Evolutionary conservation across 2,113 vertebrate genomes (phyloP).

Genomic region (Neotragus pygmaeus): DNA sequence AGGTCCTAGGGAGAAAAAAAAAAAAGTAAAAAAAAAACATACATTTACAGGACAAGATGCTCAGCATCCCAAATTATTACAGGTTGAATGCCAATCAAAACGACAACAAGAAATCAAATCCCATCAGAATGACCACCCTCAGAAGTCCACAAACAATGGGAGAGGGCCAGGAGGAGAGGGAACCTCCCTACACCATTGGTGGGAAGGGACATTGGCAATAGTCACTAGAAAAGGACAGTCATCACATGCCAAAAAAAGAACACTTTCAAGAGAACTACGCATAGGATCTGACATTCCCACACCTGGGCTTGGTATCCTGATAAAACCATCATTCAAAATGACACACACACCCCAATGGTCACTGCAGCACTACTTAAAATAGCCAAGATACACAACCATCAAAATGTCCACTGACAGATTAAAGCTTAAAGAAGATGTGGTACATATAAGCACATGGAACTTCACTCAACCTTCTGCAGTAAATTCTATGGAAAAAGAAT

Average conservation of each 20-base stretch:
- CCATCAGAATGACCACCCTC: background rate
- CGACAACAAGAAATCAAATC: background rate
- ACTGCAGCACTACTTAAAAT: background rate
- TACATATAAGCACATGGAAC: background rate
- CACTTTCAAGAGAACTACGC: background rate
- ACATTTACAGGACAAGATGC: background rate
- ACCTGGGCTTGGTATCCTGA: background rate
- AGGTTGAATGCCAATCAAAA: background rate
- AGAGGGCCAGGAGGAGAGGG: background rate
- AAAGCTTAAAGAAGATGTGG: background rate
- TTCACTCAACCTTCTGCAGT: background rate
- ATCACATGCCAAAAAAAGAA: background rate
- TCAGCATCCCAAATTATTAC: background rate
- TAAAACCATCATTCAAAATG: background rate
- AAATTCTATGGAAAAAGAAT: background rate
- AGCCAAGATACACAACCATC: background rate
- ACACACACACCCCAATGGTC: background rate
- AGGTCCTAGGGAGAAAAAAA: background rate
- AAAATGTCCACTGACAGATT: background rate
- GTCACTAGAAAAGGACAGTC: background rate
- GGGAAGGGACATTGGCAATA: background rate
- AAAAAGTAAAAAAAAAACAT: background rate
- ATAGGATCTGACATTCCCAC: background rate
- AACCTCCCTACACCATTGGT: background rate
- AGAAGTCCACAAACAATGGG: background rate